Percentiles rank a stretch among this genome's conserved stretches.
phyloP scores from a whole-genome alignment of 1,140 invertebrate genomes.

The Leguminivora glycinivorella region DNA sequence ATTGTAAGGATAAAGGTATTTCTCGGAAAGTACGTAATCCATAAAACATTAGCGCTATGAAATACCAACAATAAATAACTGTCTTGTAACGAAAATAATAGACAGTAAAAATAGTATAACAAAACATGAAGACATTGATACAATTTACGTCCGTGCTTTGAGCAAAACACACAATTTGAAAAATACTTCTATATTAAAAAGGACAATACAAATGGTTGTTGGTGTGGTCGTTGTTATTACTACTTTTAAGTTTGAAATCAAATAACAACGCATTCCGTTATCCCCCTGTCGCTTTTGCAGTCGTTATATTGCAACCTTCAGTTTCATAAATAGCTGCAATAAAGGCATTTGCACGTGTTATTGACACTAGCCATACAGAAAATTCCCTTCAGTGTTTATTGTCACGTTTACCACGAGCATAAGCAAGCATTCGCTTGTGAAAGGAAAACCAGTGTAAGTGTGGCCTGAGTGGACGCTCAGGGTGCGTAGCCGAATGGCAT shows the following conservation, averaged over 20 bases:
- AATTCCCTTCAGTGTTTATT: not conserved
- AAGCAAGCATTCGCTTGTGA: not conserved
- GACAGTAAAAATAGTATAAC: not conserved
- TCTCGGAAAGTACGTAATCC: too few relatives aligned
- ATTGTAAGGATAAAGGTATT: too few relatives aligned
- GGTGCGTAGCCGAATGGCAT: too few relatives aligned
- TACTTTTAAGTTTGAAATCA: not conserved
- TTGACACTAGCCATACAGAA: not conserved
- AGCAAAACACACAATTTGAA: not conserved
- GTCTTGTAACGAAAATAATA: not conserved
- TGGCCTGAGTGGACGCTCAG: too few relatives aligned
- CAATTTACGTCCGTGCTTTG: not conserved
- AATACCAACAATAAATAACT: too few relatives aligned
- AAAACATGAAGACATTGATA: not conserved
- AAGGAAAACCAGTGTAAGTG: not conserved
- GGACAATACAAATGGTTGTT: not conserved
- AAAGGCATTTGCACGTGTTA: conserved; percentile 6
- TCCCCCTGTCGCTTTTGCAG: not conserved
- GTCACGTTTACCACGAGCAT: not conserved
- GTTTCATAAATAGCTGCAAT: not conserved
- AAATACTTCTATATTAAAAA: not conserved
- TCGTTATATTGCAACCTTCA: not conserved
- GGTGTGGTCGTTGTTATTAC: not conserved
- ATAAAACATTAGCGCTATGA: too few relatives aligned
- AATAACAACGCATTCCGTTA: not conserved